Conservation (phyloP, 2,113 vertebrate genomes). For the Anseranas semipalmata region DNA sequence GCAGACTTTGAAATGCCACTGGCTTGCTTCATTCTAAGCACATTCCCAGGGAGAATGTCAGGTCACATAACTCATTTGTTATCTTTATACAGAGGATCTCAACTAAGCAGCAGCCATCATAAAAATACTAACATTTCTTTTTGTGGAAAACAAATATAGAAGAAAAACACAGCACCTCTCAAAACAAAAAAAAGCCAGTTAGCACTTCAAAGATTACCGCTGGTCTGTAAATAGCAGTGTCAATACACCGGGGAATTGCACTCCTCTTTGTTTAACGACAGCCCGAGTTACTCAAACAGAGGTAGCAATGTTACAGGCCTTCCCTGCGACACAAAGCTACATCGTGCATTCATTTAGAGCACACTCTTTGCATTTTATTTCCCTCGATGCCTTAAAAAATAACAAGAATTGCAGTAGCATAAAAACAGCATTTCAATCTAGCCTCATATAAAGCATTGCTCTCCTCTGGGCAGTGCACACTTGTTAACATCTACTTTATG, state of each 20-base stretch:
- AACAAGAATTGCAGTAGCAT: neutral
- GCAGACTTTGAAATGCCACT: slow-evolving; percentile 43
- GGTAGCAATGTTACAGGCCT: neutral
- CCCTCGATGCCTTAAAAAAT: neutral
- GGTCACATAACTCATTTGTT: slow-evolving; percentile 36
- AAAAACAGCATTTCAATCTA: neutral
- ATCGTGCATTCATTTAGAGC: neutral
- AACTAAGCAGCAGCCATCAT: neutral
- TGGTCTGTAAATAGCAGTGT: slow-evolving; percentile 3
- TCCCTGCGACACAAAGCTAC: neutral
- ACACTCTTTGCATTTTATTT: neutral
- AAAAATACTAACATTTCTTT: slow-evolving; percentile 38
- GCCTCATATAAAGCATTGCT: neutral
- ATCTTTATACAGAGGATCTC: slow-evolving; percentile 32
- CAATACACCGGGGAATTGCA: neutral
- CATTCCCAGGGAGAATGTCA: slow-evolving; percentile 53
- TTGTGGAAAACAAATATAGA: slow-evolving; percentile 21
- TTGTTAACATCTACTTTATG: neutral
- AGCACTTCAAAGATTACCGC: slow-evolving; percentile 36
- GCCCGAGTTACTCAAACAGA: neutral
- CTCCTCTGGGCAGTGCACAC: neutral
- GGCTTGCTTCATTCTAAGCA: slow-evolving; percentile 13
- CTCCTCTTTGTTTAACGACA: neutral
- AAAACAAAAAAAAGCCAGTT: neutral
- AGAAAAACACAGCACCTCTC: neutral